Evolutionary conservation across 2,888 invertebrate species (phyloP).

Genomic region (Exocentrus adspersus): DNA sequence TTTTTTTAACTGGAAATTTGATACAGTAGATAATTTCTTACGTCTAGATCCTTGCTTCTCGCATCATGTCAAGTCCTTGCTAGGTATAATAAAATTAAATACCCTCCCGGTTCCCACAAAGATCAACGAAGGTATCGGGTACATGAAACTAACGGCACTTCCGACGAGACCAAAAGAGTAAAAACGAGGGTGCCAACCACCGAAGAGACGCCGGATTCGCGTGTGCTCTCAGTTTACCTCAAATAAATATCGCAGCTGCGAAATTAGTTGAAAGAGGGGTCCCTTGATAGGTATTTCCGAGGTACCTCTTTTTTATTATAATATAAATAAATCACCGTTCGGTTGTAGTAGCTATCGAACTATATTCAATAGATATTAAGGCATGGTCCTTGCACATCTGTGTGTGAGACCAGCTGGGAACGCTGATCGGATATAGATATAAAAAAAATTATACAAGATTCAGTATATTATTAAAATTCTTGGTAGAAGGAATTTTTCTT

Average conservation of each 20-base stretch:
- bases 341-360: neutral
- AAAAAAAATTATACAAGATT: no score
- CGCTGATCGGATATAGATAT: no score
- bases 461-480: no score
- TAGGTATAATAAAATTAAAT: no score
- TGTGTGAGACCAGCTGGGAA: no score
- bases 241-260: neutral
- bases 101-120: neutral
- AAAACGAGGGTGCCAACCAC: neutral
- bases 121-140: neutral
- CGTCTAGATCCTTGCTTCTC: no score
- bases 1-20: no score
- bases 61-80: no score
- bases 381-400: no score
- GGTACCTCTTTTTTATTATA: neutral
- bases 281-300: neutral
- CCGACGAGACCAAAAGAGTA: no score
- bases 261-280: neutral
- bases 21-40: no score
- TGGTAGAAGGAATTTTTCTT: no score
- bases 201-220: neutral
- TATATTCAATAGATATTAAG: neutral
- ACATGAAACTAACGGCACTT: neutral
- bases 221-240: conserved; percentile 3
- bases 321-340: conserved; percentile 3